These are phyloP conservation scores for Euura saliciscinereae DNA, from an alignment of 1,140 invertebrate genomes.

Conservation along the genomic window DNA sequence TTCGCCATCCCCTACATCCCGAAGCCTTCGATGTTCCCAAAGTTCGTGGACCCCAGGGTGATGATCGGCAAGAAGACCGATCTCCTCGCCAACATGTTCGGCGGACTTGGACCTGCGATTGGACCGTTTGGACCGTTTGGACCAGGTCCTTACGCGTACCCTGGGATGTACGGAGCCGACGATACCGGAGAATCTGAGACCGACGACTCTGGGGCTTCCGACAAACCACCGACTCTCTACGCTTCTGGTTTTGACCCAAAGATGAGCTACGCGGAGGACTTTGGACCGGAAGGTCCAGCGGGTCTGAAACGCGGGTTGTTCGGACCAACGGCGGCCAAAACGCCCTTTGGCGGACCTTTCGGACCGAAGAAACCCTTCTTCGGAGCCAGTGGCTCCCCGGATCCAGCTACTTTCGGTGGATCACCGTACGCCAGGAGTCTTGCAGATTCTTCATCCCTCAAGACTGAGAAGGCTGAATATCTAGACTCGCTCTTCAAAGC, in stretches of 20 bases:
- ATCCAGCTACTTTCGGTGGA: neutral
- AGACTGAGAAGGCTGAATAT: too few species aligned
- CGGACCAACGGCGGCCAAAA: conserved; percentile 29
- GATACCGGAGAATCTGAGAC: conserved; percentile 17
- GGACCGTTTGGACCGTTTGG: neutral
- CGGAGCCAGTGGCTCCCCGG: neutral
- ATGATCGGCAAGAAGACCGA: conserved; percentile 50
- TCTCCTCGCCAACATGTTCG: conserved; percentile 43
- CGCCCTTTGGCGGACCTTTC: conserved; percentile 20
- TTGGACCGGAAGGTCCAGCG: neutral
- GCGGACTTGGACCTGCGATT: conserved; percentile 30
- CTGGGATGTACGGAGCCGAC: conserved; percentile 20
- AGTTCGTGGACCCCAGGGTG: conserved; percentile 47
- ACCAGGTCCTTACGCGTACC: neutral
- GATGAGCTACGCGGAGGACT: conserved; percentile 11
- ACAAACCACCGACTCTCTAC: neutral
- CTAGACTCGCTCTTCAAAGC: too few species aligned
- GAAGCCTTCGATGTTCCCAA: conserved; percentile 45
- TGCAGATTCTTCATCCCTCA: neutral
- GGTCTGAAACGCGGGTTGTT: conserved; percentile 11
- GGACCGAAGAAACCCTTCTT: neutral
- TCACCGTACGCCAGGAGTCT: neutral
- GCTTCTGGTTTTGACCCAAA: conserved; percentile 22
- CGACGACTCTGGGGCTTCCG: neutral
- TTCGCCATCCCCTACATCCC: conserved; percentile 44